phyloP scores from a whole-genome alignment of 2,113 vertebrate species.

The Tupaia chinensis region DNA sequence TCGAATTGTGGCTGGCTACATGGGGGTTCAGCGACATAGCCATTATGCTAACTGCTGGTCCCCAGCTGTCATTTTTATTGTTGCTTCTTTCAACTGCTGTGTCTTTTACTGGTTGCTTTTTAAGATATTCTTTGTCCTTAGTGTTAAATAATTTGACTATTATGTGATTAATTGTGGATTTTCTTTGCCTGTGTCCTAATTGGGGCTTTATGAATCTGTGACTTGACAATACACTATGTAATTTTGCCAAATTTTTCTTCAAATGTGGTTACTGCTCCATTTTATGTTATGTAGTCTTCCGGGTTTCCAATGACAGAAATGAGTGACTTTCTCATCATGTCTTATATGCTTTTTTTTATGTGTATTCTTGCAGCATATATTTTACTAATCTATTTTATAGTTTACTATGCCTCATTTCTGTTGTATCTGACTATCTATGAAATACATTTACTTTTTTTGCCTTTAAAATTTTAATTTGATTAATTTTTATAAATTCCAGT shows the following conservation, averaged over 20 bases:
- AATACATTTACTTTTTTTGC: background rate
- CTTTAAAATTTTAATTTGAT: conserved; percentile 12
- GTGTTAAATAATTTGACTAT: background rate
- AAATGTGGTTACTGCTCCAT: background rate
- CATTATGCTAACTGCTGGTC: too few relatives aligned
- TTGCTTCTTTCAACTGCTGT: background rate
- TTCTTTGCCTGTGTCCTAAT: background rate
- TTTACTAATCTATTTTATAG: background rate
- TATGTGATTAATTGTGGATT: background rate
- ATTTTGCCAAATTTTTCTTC: conserved; percentile 20
- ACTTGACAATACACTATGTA: background rate
- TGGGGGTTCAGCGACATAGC: too few relatives aligned
- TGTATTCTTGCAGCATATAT: background rate
- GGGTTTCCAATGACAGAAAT: background rate
- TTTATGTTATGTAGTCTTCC: background rate
- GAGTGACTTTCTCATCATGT: background rate
- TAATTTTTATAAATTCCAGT: background rate
- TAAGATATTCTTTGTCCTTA: background rate
- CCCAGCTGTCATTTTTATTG: conserved; percentile 28
- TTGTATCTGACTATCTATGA: background rate
- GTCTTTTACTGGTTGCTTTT: background rate
- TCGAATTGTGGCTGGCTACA: too few relatives aligned
- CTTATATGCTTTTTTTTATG: background rate
- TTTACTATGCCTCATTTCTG: background rate
- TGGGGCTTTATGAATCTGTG: background rate